These are phyloP conservation scores for Phasianus colchicus DNA, from an alignment of 2,113 vertebrate species.

Conservation along the genomic window DNA sequence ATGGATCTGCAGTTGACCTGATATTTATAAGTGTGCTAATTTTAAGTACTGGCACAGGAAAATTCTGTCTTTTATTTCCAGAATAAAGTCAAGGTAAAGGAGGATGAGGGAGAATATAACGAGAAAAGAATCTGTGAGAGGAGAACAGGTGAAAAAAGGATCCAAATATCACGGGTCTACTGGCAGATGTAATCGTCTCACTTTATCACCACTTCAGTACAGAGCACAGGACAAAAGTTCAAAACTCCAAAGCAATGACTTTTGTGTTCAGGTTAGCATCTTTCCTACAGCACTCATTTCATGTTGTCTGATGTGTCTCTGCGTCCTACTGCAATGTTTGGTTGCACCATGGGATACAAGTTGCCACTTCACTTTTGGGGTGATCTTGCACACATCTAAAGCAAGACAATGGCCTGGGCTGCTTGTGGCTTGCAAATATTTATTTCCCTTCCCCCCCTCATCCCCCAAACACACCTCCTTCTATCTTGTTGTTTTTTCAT, in stretches of 20 bases:
- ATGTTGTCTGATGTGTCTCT: fast-evolving
- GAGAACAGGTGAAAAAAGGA: not conserved
- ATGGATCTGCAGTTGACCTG: not conserved
- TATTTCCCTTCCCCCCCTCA: too few relatives aligned
- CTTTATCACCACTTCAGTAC: not conserved
- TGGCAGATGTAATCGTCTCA: not conserved
- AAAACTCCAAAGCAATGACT: not conserved
- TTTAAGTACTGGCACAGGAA: not conserved
- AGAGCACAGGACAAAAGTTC: not conserved
- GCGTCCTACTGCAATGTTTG: not conserved
- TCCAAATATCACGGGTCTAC: not conserved
- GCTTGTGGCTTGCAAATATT: not conserved
- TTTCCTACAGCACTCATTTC: not conserved
- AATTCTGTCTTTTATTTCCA: not conserved
- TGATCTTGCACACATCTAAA: not conserved
- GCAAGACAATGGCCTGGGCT: not conserved
- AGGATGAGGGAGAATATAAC: not conserved
- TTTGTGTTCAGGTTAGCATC: not conserved
- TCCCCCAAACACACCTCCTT: not conserved
- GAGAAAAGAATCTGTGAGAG: not conserved
- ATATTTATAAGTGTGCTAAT: not conserved
- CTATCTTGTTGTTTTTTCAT: not conserved
- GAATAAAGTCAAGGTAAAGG: not conserved
- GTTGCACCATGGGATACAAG: fast-evolving
- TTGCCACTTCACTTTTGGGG: not conserved